phyloP scores from a whole-genome alignment of 2,888 invertebrate genomes.

The Drosophila paracracens region DNA sequence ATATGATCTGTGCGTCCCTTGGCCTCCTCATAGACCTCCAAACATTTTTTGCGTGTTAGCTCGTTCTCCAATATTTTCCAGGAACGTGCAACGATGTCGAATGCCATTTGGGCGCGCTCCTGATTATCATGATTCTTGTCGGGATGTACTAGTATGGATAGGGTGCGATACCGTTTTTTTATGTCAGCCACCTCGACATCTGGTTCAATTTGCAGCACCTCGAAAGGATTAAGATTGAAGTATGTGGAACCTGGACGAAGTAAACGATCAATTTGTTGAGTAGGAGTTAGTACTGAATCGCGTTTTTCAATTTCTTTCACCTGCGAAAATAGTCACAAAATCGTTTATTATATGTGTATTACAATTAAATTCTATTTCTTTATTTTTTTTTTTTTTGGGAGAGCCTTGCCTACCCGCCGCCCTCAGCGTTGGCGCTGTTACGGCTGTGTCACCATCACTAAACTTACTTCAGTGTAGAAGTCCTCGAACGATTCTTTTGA shows the following conservation, averaged over 20 bases:
- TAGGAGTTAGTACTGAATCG: conserved; percentile 97
- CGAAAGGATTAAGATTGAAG: conserved; percentile 98
- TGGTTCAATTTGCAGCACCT: conserved; percentile 95
- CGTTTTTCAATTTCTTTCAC: conserved; percentile 99
- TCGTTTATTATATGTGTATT: conserved; percentile 63
- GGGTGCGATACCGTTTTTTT: conserved; percentile 97
- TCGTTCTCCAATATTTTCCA: conserved; percentile 98
- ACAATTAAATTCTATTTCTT: conserved; percentile 26
- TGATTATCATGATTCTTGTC: conserved; percentile 99
- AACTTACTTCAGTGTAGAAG: conserved; percentile 92
- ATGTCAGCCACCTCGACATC: conserved; percentile 95
- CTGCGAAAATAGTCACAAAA: conserved; percentile 86
- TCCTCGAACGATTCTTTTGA: conserved; percentile 91
- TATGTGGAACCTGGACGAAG: conserved; percentile 98
- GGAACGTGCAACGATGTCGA: conserved; percentile 96
- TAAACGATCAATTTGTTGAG: conserved; percentile 98
- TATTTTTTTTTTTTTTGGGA: conserved; percentile 5
- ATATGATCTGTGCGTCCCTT: conserved; percentile 96
- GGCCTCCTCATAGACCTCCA: conserved; percentile 98
- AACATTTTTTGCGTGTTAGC: conserved; percentile 95
- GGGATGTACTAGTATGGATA: conserved; percentile 99
- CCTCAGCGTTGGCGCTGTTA: conserved; percentile 29
- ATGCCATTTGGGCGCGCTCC: conserved; percentile 96
- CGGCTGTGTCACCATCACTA: conserved; percentile 30
- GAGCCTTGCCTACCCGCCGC: conserved; percentile 34